A percentile compares a stretch with the other conserved stretches of the same genome.
phyloP scores from a whole-genome alignment of 2,888 invertebrate species.

The Nephrotoma guestfalica region DNA sequence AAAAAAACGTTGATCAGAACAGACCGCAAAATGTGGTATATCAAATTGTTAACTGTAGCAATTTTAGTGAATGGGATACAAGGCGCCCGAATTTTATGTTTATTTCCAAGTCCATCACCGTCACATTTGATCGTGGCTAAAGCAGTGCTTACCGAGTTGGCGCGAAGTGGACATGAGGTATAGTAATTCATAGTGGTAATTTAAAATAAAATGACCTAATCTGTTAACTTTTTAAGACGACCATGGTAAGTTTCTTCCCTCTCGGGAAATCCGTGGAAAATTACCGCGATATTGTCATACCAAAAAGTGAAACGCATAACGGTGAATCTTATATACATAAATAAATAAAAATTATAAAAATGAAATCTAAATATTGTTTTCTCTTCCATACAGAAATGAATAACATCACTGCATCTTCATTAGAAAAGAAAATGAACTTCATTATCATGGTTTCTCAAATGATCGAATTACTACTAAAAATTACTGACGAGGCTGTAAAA shows the following conservation, averaged over 20 bases:
- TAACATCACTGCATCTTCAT: neutral
- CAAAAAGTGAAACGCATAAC: neutral
- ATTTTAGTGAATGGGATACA: neutral
- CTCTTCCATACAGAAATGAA: neutral
- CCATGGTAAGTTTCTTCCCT: neutral
- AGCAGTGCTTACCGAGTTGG: constrained; percentile 19
- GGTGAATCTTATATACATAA: neutral
- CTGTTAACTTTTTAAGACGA: neutral
- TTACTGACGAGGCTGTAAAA: neutral
- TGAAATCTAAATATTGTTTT: neutral
- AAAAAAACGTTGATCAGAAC: neutral
- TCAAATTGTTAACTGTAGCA: neutral
- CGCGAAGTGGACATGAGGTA: constrained; percentile 23
- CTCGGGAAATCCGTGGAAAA: neutral
- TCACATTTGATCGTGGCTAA: constrained; percentile 24
- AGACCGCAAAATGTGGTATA: neutral
- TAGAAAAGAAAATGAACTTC: neutral
- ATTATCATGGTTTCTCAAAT: neutral
- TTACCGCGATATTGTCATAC: constrained; percentile 1
- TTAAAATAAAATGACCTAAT: neutral
- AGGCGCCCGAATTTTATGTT: constrained; percentile 20
- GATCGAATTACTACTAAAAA: neutral
- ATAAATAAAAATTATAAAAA: neutral
- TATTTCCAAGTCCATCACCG: constrained; percentile 19
- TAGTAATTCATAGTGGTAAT: constrained; percentile 17